Evolutionary conservation across 1,140 invertebrate genomes (phyloP).

Genomic region (Aphis gossypii): DNA sequence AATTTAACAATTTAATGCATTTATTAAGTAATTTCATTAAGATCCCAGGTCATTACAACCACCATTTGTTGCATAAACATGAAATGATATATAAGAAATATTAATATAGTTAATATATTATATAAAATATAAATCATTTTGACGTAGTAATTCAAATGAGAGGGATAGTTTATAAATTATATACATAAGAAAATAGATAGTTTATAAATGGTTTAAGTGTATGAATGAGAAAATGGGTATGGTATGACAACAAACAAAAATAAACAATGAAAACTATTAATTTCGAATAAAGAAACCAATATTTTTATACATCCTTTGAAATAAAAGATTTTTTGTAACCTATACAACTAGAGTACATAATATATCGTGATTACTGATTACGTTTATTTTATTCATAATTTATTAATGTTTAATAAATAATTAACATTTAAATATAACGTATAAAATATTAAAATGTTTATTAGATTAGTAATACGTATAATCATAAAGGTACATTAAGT

Average conservation of each 20-base stretch:
- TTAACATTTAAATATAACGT: too few species aligned
- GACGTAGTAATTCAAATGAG: not conserved
- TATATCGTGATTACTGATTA: not conserved
- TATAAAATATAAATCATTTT: not conserved
- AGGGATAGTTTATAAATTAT: not conserved
- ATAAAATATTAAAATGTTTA: too few species aligned
- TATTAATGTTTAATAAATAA: too few species aligned
- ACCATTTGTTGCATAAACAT: too few species aligned
- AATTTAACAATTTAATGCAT: not conserved
- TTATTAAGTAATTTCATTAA: too few species aligned
- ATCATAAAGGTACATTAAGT: too few species aligned
- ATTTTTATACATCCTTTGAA: not conserved
- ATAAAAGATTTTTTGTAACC: not conserved
- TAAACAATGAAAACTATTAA: not conserved
- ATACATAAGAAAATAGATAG: not conserved
- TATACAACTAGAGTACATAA: too few species aligned
- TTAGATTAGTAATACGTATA: too few species aligned
- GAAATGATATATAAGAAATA: not conserved
- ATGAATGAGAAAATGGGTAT: not conserved
- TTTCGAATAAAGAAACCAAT: not conserved
- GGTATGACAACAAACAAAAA: slow-evolving; percentile 31
- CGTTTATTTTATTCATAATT: not conserved
- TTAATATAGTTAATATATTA: too few species aligned
- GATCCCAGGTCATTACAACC: too few species aligned
- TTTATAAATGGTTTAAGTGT: not conserved